These are phyloP conservation scores for Phyllotreta cruciferae DNA, from an alignment of 2,888 invertebrate genomes.

Conservation along the genomic window DNA sequence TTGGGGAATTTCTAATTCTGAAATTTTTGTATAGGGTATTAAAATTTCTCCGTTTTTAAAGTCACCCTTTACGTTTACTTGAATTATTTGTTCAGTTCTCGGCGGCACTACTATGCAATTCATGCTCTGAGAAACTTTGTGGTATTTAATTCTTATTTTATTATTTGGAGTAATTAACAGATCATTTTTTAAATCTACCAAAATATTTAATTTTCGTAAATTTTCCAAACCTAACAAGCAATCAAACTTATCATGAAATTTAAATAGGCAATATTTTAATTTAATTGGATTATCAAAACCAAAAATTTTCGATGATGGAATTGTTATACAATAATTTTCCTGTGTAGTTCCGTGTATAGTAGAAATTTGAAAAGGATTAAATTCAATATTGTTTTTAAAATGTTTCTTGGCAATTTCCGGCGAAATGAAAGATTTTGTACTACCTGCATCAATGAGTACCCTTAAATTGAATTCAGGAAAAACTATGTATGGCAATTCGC, in stretches of 20 bases:
- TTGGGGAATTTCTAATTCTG: not conserved
- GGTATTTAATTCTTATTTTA: too few species aligned
- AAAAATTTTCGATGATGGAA: constrained; percentile 6
- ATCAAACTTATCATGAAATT: not conserved
- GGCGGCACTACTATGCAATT: not conserved
- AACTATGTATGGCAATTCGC: constrained; percentile 24
- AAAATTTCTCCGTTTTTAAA: not conserved
- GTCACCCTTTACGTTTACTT: not conserved
- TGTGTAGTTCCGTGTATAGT: not conserved
- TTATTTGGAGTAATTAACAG: not conserved
- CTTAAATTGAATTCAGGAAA: constrained; percentile 20
- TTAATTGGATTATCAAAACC: not conserved
- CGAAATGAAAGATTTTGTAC: constrained; percentile 23
- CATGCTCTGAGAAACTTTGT: not conserved
- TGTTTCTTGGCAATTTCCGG: constrained; percentile 21
- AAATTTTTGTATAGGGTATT: not conserved
- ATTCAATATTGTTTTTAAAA: constrained; percentile 13
- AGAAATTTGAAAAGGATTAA: constrained; percentile 2
- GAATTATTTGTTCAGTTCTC: constrained; percentile 1
- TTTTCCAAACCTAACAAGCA: not conserved
- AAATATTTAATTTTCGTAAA: not conserved
- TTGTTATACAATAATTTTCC: not conserved
- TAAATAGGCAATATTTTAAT: constrained; percentile 11
- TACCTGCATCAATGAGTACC: constrained; percentile 20
- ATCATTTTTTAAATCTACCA: not conserved